phyloP scores from a whole-genome alignment of 2,888 invertebrate species.

The Microctonus aethiopoides region DNA sequence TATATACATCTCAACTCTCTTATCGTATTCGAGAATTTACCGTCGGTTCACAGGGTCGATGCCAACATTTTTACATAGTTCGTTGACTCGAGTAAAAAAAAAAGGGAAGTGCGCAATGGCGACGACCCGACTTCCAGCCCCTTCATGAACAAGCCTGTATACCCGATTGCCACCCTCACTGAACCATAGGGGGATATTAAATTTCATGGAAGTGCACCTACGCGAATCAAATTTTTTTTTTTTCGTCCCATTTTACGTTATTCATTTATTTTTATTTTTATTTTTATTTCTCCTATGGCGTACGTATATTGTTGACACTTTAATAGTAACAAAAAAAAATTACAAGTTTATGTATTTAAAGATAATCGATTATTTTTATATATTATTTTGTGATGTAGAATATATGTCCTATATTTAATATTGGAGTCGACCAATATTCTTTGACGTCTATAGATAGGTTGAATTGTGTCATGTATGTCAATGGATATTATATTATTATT shows the following conservation, averaged over 20 bases:
- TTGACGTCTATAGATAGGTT: not conserved
- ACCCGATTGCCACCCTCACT: slow-evolving; percentile 27
- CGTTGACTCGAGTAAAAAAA: slow-evolving; percentile 49
- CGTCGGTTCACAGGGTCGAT: slow-evolving; percentile 42
- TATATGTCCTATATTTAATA: not conserved
- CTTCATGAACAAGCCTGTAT: slow-evolving; percentile 16
- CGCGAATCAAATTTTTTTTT: slow-evolving; percentile 15
- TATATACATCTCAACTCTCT: slow-evolving; percentile 34
- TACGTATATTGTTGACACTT: not conserved
- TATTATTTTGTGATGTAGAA: not conserved
- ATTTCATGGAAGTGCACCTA: slow-evolving; percentile 29
- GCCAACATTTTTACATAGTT: slow-evolving; percentile 56
- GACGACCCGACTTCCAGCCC: slow-evolving; percentile 15
- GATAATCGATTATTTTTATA: not conserved
- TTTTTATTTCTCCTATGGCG: not conserved
- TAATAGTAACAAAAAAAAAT: not conserved
- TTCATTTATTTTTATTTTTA: not conserved
- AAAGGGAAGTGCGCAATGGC: slow-evolving; percentile 22
- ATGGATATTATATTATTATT: not conserved
- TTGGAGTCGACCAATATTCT: not conserved
- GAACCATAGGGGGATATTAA: slow-evolving; percentile 18
- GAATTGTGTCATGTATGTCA: slow-evolving; percentile 17
- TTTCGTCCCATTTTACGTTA: not conserved
- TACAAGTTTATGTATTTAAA: not conserved
- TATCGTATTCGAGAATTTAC: slow-evolving; percentile 47